Base-by-base conservation (phyloP, 2,888 invertebrate species). In the Lampropteryx suffumata region DNA sequence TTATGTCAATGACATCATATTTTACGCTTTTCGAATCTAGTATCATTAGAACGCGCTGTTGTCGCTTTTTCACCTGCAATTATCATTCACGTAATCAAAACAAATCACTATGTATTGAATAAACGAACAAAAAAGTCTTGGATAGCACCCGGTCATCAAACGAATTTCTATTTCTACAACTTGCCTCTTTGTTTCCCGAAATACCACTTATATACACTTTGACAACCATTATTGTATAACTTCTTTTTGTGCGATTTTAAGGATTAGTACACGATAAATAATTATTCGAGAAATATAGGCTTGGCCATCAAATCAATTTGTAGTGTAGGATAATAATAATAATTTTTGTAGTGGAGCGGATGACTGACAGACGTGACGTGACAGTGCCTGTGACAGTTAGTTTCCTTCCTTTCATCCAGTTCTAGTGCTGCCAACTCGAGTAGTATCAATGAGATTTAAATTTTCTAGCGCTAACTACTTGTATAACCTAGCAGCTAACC, bases 151-250 rank as follows among this genome's bases (percentile, higher is more conserved):
- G 79, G 84, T 70, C 77, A 69, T 73, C 76, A 73, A 71, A 76
- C 77, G 74, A 77, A 81, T 77, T 82, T 81, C 39, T 37, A 33
- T 47, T 77, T 80, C 78, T 77, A 80, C 78, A 68, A 90, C 93
- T 92, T 91, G 96, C 97, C 95, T 97, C 97, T 92, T 97, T 97
- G 86, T 96, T 97, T 75, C 97, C 97, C 77, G 97, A 97, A 91
- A 97, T 97, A 76, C 97, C 97, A 84, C 97, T 97, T 79, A 97
- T 92, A 90, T 96, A 97, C 64, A 97, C 94, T 93, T 96, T 97
- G 75, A 97, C 94, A 85, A 95, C 96, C 97, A 97, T 97, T 84
- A 55, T 81, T 77, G 66, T 67, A 72, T 65, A 64, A 56, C 73
- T 62, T 59, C 57, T 68, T 65, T 73, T 33, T 64, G 68, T 69